phyloP scores from a whole-genome alignment of 1,140 invertebrate species.

The Drosophila sproati region DNA sequence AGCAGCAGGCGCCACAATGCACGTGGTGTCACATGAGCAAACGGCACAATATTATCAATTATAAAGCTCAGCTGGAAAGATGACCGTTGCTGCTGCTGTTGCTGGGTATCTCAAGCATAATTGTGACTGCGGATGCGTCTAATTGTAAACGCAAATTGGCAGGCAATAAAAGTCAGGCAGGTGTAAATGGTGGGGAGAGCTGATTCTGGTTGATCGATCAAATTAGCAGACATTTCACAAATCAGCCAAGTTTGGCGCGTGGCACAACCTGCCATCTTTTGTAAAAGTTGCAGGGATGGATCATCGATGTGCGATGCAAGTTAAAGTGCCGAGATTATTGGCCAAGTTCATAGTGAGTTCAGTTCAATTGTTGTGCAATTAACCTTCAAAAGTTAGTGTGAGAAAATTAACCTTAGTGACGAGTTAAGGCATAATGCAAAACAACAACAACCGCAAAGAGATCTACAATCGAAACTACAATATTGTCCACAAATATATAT shows the following conservation, averaged over 20 bases:
- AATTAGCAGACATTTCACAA: constrained; percentile 64
- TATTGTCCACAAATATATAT: too few species aligned
- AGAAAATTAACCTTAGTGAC: constrained; percentile 77
- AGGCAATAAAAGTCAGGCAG: constrained; percentile 71
- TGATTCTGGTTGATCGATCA: constrained; percentile 60
- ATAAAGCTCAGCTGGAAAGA: background rate
- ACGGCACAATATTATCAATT: constrained; percentile 13
- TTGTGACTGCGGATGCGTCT: constrained; percentile 67
- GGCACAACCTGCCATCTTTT: constrained; percentile 31
- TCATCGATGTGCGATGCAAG: constrained; percentile 7
- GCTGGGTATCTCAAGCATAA: constrained; percentile 48
- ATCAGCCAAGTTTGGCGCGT: constrained; percentile 40
- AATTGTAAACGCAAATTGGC: constrained; percentile 77
- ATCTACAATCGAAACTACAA: constrained; percentile 37
- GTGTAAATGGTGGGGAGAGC: constrained; percentile 56
- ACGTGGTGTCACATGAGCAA: constrained; percentile 37
- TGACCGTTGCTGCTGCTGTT: background rate
- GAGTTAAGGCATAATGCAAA: constrained; percentile 62
- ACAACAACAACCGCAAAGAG: constrained; percentile 31
- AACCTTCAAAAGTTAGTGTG: constrained; percentile 77
- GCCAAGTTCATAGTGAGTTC: constrained; percentile 18
- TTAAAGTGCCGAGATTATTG: background rate
- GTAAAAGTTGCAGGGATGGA: constrained; percentile 4
- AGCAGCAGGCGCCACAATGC: background rate
- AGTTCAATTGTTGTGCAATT: constrained; percentile 52